phyloP scores from a whole-genome alignment of 2,888 invertebrate genomes.

The Athripsodes cinereus region DNA sequence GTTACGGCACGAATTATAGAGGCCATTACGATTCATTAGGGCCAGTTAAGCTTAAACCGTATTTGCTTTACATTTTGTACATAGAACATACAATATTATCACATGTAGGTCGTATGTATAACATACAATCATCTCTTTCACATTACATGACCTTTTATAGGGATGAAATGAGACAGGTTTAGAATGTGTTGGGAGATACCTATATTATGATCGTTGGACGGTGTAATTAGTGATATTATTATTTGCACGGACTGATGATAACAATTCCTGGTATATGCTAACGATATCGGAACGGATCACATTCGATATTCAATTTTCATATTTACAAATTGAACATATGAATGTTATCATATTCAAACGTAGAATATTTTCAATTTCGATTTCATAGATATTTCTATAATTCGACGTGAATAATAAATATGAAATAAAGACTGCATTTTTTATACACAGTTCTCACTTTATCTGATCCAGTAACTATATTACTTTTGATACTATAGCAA shows the following conservation, averaged over 20 bases:
- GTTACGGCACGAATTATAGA: constrained; percentile 56
- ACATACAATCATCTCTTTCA: neutral
- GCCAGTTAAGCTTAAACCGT: constrained; percentile 56
- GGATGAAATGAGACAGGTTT: neutral
- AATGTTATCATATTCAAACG: too few relatives aligned
- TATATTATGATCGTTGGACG: neutral
- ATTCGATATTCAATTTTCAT: neutral
- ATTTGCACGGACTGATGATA: constrained; percentile 26
- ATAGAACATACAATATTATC: neutral
- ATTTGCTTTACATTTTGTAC: constrained; percentile 36
- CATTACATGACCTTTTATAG: neutral
- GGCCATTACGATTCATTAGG: constrained; percentile 57
- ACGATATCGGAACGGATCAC: neutral
- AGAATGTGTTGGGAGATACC: neutral
- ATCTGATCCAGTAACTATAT: too few relatives aligned
- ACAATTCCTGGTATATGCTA: constrained; percentile 3
- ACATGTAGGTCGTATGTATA: constrained; percentile 8
- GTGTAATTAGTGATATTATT: constrained; percentile 28
- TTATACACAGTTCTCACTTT: too few relatives aligned
- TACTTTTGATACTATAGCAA: too few relatives aligned
- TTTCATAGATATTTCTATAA: too few relatives aligned
- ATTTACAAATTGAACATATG: neutral
- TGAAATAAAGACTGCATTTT: too few relatives aligned
- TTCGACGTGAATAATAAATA: too few relatives aligned
- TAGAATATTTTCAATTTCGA: too few relatives aligned